Base-by-base conservation (phyloP, 2,888 invertebrate species). In the Junonia oenone region DNA sequence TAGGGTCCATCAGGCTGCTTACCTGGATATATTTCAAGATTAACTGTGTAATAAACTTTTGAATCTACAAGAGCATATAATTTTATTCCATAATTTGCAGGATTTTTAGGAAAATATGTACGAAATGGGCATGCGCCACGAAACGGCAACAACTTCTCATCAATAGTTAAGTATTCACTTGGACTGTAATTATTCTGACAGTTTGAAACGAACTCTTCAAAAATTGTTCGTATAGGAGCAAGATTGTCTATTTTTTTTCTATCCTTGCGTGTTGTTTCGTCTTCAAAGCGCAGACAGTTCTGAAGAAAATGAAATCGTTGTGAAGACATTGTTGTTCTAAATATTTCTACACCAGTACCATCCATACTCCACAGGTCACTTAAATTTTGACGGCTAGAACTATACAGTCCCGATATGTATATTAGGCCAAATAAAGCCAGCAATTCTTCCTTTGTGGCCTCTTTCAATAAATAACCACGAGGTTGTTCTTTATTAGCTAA, bases 11-110 rank as follows among this genome's bases (percentile, higher is more conserved):
- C 40, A 27, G 62, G 57, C 46, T 64, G 60, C 48, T 61, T 61
- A 6, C 63, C 63, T 14, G 56, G 50, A 53, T 66, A 62, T 33
- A 64, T 37, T 53, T 66, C 64, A 35, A 66, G 48, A 33, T 63
- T 56, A 14, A 46, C 47, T 13, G 59, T 62, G 40, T 62, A 61
- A 38, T 59, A 63, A 17, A 31, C 51, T 55, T 60, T 60, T 26
- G 64, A 49, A 51, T 63, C 62, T 19, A 53, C 52, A 15, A 61
- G 45, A 43, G 58, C 58, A 38, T 56, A 33, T 33, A 62, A 56
- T 49, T 63, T 62, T 6, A 65, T 59, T 2, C 63, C 65, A 51
- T 62, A 62, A 14, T 57, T 58, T n/a, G n/a, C n/a, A 14, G 62
- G 63, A 54, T 65, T 63, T 26, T 37, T 57, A 1, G 58, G 56